phyloP scores from a whole-genome alignment of 2,113 vertebrate genomes.

The Gambusia holbrooki region DNA sequence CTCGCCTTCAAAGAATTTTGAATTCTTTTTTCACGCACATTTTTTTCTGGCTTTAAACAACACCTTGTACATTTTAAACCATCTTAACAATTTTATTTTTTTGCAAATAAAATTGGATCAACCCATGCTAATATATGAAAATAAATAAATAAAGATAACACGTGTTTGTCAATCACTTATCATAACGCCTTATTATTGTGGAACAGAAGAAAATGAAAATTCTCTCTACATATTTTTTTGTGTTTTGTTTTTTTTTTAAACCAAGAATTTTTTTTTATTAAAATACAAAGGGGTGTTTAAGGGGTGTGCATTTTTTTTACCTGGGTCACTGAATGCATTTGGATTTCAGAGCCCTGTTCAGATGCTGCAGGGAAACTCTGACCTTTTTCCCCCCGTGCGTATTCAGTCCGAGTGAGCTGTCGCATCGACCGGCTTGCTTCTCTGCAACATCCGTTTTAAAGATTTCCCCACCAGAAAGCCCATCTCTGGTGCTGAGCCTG shows the following conservation, averaged over 20 bases:
- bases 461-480: constrained; percentile 16
- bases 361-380: neutral
- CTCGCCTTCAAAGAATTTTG: no score
- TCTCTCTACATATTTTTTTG: no score
- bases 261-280: neutral
- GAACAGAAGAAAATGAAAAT: neutral
- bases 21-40: no score
- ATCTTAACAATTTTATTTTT: no score
- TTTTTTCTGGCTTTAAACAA: no score
- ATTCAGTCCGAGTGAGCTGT: neutral
- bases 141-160: no score
- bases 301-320: neutral
- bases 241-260: no score
- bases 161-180: no score
- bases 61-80: no score
- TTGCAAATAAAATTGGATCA: no score
- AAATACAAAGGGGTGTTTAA: no score
- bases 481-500: neutral
- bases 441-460: neutral
- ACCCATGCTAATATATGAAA: no score
- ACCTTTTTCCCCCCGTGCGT: neutral
- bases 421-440: neutral
- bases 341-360: neutral
- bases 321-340: neutral
- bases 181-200: neutral